These are phyloP conservation scores for Macropus fuliginosus DNA, from an alignment of 2,797 vertebrate species.

Conservation along the genomic window DNA sequence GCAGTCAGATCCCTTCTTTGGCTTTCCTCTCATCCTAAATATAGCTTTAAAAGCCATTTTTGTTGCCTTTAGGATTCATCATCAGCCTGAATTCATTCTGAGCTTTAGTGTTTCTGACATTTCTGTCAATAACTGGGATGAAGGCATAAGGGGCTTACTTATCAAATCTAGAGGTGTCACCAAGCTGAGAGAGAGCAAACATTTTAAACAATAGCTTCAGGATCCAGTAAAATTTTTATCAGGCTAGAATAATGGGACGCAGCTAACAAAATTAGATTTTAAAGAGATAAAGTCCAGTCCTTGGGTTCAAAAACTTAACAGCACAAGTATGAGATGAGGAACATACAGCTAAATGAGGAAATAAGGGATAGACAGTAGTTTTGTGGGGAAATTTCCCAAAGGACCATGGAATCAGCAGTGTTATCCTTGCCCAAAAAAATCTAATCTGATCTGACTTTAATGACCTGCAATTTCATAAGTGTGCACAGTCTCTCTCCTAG, in stretches of 20 bases:
- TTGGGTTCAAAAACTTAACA: background rate
- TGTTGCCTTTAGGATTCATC: background rate
- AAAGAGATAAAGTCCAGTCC: background rate
- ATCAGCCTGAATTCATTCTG: background rate
- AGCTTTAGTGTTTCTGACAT: background rate
- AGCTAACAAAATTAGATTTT: background rate
- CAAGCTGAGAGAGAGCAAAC: background rate
- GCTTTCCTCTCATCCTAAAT: background rate
- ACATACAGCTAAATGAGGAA: background rate
- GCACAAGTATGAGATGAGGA: background rate
- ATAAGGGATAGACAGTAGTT: background rate
- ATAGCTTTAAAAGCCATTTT: background rate
- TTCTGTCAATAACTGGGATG: background rate
- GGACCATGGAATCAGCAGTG: background rate
- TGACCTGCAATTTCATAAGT: background rate
- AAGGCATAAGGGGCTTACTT: background rate
- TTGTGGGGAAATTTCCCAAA: background rate
- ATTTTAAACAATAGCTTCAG: background rate
- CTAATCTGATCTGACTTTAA: background rate
- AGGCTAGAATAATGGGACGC: background rate
- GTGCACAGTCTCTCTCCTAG: background rate
- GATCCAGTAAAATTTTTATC: background rate
- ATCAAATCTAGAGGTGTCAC: background rate
- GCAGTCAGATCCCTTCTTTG: background rate
- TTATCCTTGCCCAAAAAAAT: background rate